These are phyloP conservation scores for Hippocampus zosterae DNA, from an alignment of 2,113 vertebrate genomes.

Conservation along the genomic window DNA sequence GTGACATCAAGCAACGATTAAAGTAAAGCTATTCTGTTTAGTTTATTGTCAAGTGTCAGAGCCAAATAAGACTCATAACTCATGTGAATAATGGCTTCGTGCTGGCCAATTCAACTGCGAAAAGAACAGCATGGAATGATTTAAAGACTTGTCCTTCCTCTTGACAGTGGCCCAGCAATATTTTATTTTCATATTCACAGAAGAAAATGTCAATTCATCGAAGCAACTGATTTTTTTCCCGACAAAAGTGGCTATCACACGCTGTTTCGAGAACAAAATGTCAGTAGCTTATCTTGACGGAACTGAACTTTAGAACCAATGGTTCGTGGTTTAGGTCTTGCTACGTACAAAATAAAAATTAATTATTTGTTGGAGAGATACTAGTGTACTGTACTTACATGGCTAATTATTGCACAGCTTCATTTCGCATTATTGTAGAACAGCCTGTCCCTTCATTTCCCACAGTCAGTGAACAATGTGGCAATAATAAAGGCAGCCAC, in stretches of 20 bases:
- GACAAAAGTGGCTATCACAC: background rate
- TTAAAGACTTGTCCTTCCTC: slow-evolving; percentile 44
- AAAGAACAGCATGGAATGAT: slow-evolving; percentile 34
- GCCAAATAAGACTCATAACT: slow-evolving; percentile 17
- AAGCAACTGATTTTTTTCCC: slow-evolving; percentile 36
- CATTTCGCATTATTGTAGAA: background rate
- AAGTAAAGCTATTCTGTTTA: slow-evolving; percentile 21
- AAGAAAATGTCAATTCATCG: slow-evolving; percentile 45
- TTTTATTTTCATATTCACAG: slow-evolving; percentile 49
- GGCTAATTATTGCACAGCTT: background rate
- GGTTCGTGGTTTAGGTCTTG: background rate
- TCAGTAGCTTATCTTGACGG: background rate
- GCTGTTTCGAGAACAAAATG: background rate
- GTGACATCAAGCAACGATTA: slow-evolving; percentile 37
- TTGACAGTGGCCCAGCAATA: slow-evolving; percentile 31
- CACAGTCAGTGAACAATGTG: background rate
- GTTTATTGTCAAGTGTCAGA: slow-evolving; percentile 26
- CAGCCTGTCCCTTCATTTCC: background rate
- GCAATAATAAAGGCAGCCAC: background rate
- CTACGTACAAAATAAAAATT: background rate
- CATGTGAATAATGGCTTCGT: slow-evolving; percentile 17
- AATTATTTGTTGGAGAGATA: too few relatives aligned
- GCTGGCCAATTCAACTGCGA: background rate
- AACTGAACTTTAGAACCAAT: background rate
- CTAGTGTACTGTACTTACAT: background rate